These are phyloP conservation scores for Mimachlamys varia DNA, from an alignment of 2,888 invertebrate species.

Conservation along the genomic window DNA sequence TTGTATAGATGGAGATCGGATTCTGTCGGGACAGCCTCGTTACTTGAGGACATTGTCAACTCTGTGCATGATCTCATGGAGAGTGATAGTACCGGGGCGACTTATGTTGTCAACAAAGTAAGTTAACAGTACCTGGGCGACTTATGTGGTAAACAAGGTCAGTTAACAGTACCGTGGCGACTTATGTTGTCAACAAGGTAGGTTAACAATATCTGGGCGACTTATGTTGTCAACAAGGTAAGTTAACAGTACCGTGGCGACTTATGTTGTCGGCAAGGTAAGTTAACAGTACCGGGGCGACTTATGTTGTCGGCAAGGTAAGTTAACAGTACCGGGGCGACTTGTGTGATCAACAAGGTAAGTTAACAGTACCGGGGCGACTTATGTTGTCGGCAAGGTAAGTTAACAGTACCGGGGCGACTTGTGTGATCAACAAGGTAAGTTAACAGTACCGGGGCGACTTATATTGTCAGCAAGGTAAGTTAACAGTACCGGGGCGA, in stretches of 20 bases:
- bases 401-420: too few relatives aligned
- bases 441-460: too few relatives aligned
- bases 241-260: background rate
- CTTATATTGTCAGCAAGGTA: too few relatives aligned
- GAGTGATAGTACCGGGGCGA: background rate
- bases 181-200: background rate
- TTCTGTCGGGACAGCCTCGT: background rate
- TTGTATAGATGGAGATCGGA: background rate
- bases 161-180: background rate
- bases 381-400: too few relatives aligned
- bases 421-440: too few relatives aligned
- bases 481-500: too few relatives aligned
- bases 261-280: conserved; percentile 38
- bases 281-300: too few relatives aligned
- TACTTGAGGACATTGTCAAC: background rate
- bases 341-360: too few relatives aligned
- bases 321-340: background rate
- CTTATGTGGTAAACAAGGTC: background rate
- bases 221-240: background rate
- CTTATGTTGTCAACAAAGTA: background rate
- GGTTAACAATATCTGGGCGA: background rate
- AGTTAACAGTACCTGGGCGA: background rate
- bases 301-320: background rate
- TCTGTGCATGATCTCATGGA: background rate
- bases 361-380: too few relatives aligned